Percentiles rank a stretch among this genome's conserved stretches.
Conservation (phyloP, 2,113 vertebrate genomes). For the Caretta caretta region DNA sequence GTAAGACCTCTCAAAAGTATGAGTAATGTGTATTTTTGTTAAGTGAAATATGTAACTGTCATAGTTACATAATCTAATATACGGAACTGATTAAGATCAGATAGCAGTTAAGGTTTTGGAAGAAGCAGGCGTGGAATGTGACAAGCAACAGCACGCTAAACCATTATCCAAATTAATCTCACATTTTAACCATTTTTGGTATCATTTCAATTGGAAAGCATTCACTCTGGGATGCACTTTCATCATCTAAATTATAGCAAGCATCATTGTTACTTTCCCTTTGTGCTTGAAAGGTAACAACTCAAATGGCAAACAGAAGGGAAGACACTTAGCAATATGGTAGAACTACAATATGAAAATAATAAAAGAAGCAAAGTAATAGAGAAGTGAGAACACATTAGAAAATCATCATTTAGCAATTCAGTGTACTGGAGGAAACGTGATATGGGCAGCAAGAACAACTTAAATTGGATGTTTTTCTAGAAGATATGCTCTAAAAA, state of each 20-base stretch:
- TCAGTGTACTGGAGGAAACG: neutral
- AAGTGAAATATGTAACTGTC: neutral
- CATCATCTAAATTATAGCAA: slow-evolving; percentile 15
- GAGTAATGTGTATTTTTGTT: neutral
- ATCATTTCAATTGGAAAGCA: neutral
- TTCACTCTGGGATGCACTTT: slow-evolving; percentile 14
- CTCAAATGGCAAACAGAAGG: slow-evolving; percentile 12
- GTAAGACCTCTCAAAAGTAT: slow-evolving; percentile 42
- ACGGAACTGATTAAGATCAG: neutral
- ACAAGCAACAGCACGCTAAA: neutral
- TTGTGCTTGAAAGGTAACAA: neutral
- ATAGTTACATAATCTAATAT: neutral
- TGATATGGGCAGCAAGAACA: neutral
- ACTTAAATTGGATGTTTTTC: neutral
- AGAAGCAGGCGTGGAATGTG: slow-evolving; percentile 11
- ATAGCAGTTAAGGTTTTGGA: neutral
- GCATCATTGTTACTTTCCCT: neutral
- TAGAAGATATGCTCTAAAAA: neutral
- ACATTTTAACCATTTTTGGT: slow-evolving; percentile 19
- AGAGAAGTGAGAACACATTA: neutral
- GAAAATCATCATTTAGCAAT: neutral
- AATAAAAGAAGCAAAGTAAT: neutral
- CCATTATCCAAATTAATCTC: neutral
- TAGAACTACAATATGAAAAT: neutral
- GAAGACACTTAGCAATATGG: neutral